These are phyloP conservation scores for Conchocele bisecta DNA, from an alignment of 2,888 invertebrate genomes.

Conservation along the genomic window DNA sequence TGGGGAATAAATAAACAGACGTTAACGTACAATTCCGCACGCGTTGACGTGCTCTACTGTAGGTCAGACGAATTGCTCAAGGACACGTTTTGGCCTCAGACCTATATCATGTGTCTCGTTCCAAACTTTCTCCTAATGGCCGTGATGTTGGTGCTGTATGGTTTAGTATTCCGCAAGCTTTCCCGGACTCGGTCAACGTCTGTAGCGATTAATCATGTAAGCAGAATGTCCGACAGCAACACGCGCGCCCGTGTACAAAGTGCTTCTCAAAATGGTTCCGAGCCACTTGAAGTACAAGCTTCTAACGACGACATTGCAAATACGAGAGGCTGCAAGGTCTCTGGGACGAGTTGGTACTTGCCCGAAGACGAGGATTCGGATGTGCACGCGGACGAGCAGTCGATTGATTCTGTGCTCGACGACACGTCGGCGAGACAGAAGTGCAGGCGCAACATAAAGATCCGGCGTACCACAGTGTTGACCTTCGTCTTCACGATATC, in stretches of 20 bases:
- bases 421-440: not conserved
- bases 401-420: not conserved
- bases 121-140: conserved; percentile 3
- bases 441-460: not conserved
- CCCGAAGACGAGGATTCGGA: not conserved
- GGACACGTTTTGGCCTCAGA: not conserved
- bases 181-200: not conserved
- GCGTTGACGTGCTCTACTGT: not conserved
- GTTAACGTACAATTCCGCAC: not conserved
- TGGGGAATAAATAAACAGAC: not conserved
- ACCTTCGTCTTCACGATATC: conserved; percentile 1
- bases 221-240: not conserved
- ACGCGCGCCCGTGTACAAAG: not conserved
- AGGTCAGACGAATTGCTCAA: not conserved
- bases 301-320: not conserved
- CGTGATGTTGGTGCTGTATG: conserved; percentile 1
- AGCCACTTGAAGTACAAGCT: not conserved
- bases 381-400: not conserved
- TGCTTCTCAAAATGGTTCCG: not conserved
- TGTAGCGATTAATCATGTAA: no score
- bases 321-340: not conserved
- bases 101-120: not conserved
- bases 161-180: not conserved
- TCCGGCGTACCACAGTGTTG: not conserved
- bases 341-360: conserved; percentile 1